These are phyloP conservation scores for Serripes groenlandicus DNA, from an alignment of 2,888 invertebrate genomes.

Conservation along the genomic window DNA sequence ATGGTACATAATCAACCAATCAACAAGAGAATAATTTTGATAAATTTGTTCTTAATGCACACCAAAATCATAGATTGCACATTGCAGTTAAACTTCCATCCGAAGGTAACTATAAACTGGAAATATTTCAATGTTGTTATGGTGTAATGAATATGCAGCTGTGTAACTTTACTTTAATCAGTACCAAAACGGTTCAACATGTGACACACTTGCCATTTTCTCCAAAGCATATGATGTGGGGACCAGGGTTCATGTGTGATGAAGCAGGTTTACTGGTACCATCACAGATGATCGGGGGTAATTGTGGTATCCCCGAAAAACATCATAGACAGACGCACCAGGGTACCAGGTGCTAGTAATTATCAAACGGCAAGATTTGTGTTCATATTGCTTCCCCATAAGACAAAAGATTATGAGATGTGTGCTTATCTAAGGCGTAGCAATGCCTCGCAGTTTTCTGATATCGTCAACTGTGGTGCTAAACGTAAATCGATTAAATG, in stretches of 20 bases:
- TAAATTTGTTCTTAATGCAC: conserved; percentile 31
- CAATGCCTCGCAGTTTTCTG: too few relatives aligned
- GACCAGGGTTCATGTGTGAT: conserved; percentile 45
- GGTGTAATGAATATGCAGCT: conserved; percentile 22
- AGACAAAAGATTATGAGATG: conserved; percentile 37
- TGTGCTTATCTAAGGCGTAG: conserved; percentile 15
- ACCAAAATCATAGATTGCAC: conserved; percentile 46
- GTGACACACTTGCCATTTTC: conserved; percentile 36
- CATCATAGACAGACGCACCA: not conserved
- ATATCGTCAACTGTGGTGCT: too few relatives aligned
- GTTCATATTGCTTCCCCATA: conserved; percentile 42
- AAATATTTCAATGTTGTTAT: conserved; percentile 45
- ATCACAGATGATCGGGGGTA: conserved; percentile 49
- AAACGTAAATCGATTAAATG: too few relatives aligned
- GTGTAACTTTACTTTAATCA: conserved; percentile 29
- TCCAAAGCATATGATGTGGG: conserved; percentile 53
- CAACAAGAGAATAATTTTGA: conserved; percentile 5
- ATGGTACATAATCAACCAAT: not conserved
- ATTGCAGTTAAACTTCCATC: conserved; percentile 57
- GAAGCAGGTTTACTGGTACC: conserved; percentile 50
- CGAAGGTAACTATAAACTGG: conserved; percentile 48
- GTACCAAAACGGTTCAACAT: conserved; percentile 8
- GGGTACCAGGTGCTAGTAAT: not conserved
- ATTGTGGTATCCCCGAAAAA: not conserved
- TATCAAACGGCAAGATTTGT: not conserved